Evolutionary conservation across 1,140 invertebrate genomes (phyloP).

Genomic region (Drosophila neocordata): DNA sequence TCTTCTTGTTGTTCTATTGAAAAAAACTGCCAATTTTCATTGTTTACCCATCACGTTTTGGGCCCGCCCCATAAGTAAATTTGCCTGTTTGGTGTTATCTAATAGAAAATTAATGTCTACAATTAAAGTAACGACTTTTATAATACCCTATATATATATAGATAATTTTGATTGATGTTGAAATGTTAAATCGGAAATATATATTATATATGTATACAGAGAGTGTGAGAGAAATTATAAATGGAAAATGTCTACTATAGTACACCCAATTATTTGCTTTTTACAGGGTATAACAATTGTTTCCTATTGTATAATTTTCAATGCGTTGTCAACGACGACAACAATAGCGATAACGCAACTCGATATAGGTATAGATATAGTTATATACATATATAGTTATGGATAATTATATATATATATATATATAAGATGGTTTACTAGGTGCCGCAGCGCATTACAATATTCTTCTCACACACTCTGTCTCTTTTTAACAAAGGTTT

Average conservation of each 20-base stretch:
- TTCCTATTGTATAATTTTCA: slow-evolving; percentile 58
- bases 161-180: too few species aligned
- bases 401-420: background rate
- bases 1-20: too few species aligned
- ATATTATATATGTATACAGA: too few species aligned
- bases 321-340: slow-evolving; percentile 35
- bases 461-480: slow-evolving; percentile 30
- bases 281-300: slow-evolving; percentile 26
- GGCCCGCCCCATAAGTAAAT: slow-evolving; percentile 35
- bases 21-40: too few species aligned
- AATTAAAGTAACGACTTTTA: too few species aligned
- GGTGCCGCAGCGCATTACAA: slow-evolving; percentile 69
- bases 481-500: slow-evolving; percentile 22
- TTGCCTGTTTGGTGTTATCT: slow-evolving; percentile 58
- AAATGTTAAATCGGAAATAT: too few species aligned
- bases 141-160: too few species aligned
- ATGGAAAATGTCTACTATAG: too few species aligned
- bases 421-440: slow-evolving; percentile 32
- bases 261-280: too few species aligned
- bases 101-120: slow-evolving; percentile 13
- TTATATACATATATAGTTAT: slow-evolving; percentile 15
- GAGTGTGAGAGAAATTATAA: too few species aligned
- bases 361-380: slow-evolving; percentile 32
- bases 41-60: too few species aligned
- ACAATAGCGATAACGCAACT: slow-evolving; percentile 21